Evolutionary conservation across 2,113 vertebrate genomes (phyloP).

Genomic region (Xiphophorus hellerii): DNA sequence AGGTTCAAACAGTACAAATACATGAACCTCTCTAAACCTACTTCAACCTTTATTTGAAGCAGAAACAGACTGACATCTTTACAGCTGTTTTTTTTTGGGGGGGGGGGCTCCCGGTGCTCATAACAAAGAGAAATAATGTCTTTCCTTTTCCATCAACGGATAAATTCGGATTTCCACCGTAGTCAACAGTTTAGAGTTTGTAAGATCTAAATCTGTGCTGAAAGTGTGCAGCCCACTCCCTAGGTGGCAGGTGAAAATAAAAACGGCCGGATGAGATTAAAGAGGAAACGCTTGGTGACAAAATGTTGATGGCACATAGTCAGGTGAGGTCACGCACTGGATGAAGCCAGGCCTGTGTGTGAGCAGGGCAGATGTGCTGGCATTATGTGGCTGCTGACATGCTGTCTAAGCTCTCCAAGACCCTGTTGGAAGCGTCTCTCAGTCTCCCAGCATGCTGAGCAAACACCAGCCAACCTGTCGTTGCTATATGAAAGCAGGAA

Average conservation of each 20-base stretch:
- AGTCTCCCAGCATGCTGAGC: background rate
- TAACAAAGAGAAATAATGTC: no score
- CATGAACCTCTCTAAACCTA: no score
- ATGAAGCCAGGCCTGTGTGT: background rate
- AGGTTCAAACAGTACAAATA: no score
- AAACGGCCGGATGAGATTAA: background rate
- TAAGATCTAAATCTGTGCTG: background rate
- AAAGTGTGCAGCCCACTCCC: background rate
- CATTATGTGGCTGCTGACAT: background rate
- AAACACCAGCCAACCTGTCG: background rate
- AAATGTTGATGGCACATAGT: background rate
- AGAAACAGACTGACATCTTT: no score
- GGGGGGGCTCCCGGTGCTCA: no score
- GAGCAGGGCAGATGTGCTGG: background rate
- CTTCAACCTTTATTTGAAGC: no score
- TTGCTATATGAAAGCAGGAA: constrained; percentile 7
- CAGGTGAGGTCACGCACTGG: background rate
- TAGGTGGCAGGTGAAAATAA: background rate
- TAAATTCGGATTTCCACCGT: no score
- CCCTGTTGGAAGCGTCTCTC: background rate
- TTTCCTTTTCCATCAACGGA: no score
- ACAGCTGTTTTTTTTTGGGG: no score
- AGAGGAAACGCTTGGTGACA: background rate
- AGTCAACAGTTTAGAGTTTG: background rate
- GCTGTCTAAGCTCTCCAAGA: background rate